Evolutionary conservation across 2,888 invertebrate species (phyloP).

Genomic region (Agriopis aurantiaria): DNA sequence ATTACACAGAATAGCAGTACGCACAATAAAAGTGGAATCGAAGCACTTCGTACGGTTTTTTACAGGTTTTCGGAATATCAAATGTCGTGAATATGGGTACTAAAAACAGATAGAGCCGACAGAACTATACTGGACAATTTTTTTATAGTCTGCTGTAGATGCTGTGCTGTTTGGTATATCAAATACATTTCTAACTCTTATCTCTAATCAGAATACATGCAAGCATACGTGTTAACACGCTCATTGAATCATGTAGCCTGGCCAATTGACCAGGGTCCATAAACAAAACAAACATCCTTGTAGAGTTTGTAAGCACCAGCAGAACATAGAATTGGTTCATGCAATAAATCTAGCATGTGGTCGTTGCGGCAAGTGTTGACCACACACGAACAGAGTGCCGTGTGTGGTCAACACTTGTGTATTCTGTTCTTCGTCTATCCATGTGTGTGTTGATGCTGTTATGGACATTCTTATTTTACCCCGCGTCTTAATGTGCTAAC

Average conservation of each 20-base stretch:
- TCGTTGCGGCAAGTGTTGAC: constrained; percentile 57
- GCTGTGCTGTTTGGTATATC: no score
- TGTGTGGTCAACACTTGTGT: constrained; percentile 58
- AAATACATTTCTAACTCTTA: not conserved
- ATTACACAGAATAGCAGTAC: no score
- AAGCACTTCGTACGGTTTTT: no score
- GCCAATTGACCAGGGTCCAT: constrained; percentile 50
- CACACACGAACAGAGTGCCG: constrained; percentile 34
- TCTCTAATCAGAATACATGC: constrained; percentile 13
- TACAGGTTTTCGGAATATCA: no score
- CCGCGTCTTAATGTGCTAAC: no score
- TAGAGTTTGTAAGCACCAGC: constrained; percentile 57
- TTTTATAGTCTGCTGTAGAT: no score
- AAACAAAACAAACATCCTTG: constrained; percentile 70
- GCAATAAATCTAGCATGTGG: constrained; percentile 68
- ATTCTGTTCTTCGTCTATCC: not conserved
- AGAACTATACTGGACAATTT: no score
- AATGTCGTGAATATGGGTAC: no score
- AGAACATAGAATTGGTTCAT: constrained; percentile 54
- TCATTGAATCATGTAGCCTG: constrained; percentile 21
- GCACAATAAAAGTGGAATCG: no score
- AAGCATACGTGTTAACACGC: constrained; percentile 28
- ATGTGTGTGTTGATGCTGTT: not conserved
- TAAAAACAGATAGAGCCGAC: no score
- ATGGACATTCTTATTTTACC: no score